Percentiles rank a stretch among this genome's conserved stretches.
These are phyloP conservation scores for Myotis myotis DNA, from an alignment of 2,797 vertebrate species.

Conservation along the genomic window DNA sequence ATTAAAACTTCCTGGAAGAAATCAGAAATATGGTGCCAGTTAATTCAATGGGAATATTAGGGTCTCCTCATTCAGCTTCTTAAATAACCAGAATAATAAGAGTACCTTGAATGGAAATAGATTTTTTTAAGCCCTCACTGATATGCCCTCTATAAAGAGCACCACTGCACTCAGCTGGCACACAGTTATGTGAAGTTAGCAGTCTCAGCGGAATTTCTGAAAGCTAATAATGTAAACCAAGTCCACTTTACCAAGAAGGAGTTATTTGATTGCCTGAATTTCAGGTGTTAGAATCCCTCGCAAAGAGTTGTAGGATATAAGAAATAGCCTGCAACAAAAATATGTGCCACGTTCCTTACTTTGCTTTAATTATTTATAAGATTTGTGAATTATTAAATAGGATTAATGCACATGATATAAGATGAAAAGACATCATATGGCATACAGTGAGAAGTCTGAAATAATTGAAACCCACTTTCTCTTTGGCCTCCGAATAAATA, in stretches of 20 bases:
- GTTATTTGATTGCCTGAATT: conserved; percentile 26
- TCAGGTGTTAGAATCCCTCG: not conserved
- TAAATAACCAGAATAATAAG: conserved; percentile 60
- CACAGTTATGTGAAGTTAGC: not conserved
- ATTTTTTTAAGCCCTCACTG: not conserved
- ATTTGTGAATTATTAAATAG: conserved; percentile 4
- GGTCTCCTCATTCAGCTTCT: conserved; percentile 57
- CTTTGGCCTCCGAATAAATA: not conserved
- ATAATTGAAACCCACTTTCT: not conserved
- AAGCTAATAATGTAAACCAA: not conserved
- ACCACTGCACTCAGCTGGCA: not conserved
- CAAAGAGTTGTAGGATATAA: not conserved
- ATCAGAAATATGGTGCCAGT: conserved; percentile 50
- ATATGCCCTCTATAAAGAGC: not conserved
- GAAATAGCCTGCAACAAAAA: not conserved
- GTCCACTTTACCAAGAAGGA: not conserved
- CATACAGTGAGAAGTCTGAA: not conserved
- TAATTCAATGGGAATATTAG: conserved; percentile 44
- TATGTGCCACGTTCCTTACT: not conserved
- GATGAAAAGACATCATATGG: not conserved
- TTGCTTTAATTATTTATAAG: not conserved
- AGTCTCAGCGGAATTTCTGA: conserved; percentile 1
- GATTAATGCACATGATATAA: not conserved
- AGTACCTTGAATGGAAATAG: conserved; percentile 17
- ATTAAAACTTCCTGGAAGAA: conserved; percentile 69